These are phyloP conservation scores for Drosophila murphyi DNA, from an alignment of 1,140 invertebrate species.

Conservation along the genomic window DNA sequence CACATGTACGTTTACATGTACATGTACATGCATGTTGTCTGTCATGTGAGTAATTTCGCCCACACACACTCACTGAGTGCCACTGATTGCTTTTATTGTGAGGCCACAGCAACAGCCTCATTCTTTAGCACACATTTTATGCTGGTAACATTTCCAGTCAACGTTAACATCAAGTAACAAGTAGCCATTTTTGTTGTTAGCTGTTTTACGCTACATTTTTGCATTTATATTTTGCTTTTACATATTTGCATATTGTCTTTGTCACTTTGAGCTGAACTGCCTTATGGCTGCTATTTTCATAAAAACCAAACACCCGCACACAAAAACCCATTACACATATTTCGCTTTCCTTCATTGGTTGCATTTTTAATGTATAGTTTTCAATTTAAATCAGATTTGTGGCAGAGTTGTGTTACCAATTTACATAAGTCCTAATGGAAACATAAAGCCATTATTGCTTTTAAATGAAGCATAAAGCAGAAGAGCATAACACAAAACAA, in stretches of 20 bases:
- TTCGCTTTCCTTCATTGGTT: not conserved
- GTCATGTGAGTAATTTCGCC: conserved; percentile 69
- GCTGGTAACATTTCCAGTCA: not conserved
- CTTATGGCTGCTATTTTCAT: not conserved
- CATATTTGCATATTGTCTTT: conserved; percentile 11
- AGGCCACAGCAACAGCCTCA: conserved; percentile 1
- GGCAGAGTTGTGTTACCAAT: not conserved
- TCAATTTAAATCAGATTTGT: not conserved
- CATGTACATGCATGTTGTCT: conserved; percentile 38
- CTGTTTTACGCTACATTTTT: conserved; percentile 4
- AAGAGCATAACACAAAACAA: no score
- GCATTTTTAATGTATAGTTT: not conserved
- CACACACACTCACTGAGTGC: conserved; percentile 37
- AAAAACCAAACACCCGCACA: no score
- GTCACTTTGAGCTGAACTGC: not conserved
- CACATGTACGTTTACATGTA: conserved; percentile 7
- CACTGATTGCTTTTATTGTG: conserved; percentile 58
- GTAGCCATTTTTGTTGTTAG: not conserved
- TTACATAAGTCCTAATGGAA: not conserved
- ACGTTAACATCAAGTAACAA: not conserved
- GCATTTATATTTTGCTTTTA: not conserved
- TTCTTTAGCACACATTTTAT: not conserved
- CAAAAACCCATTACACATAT: not conserved
- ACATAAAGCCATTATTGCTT: no score
- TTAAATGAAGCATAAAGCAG: no score